Base-by-base conservation (phyloP, 2,888 invertebrate species). In the Lissonota sp. region DNA sequence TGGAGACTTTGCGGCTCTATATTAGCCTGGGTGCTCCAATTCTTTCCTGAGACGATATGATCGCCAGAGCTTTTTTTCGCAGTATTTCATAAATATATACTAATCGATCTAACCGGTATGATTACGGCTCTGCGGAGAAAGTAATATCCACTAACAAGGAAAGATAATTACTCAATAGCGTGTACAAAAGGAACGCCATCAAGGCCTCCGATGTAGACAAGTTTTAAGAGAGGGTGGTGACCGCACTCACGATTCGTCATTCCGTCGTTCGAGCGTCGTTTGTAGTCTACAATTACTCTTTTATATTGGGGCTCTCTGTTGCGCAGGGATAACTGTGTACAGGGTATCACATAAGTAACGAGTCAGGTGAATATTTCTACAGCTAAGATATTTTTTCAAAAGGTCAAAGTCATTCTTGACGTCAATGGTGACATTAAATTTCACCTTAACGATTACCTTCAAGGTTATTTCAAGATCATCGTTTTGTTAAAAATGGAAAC, bases 121-220 rank as follows among this genome's bases (percentile, higher is more conserved):
- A 91, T 91, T 89, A 89, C 84, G 80, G 86, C 84, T 88, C 87
- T 83, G 85, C 79, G 85, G 82, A 86, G 85, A 87, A 90, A 88
- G 88, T 91, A 89, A 91, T 90, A 91, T 90, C 87, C 88, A 75
- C 86, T 90, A 90, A 91, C 90, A 89, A 91, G 90, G 85, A 85
- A 84, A 89, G 90, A 87, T 90, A 92, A 92, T 92, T 91, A 90
- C 90, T 87, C 88, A 89, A 91, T 92, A 84, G 92, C 92, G 92
- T 92, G 92, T 83, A 78, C 71, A 85, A 84, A 84, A 88, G 88
- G 85, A 84, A 78, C 63, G 64, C 62, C 79, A 57, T 63, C 63
- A 76, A 57, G 64, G 57, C 12, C 62, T 39, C 58, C 66, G 53
- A 57, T 64, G 26, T 73, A 40, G 57, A 37, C 58, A 62, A 42